Evolutionary conservation across 1,140 invertebrate genomes (phyloP), one percentile per base, ranked within the genome.

Genomic region (Sinonovacula constricta): DNA sequence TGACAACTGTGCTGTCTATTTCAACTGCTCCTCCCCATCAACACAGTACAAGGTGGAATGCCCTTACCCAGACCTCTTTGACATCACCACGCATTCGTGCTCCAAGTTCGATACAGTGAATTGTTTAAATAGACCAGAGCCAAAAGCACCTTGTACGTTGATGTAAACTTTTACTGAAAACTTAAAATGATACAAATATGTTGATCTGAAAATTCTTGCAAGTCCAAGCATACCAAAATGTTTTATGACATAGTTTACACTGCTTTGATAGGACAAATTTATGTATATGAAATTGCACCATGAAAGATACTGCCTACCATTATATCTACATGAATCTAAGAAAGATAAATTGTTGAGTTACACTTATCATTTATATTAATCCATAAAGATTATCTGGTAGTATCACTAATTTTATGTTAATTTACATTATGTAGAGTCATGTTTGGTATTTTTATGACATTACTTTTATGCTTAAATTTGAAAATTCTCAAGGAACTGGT

Each of bases 1-100:
- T 18, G 65, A 83, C 39, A 70, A 81, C 34, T 83, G 82, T 68
- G 82, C 68, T 5, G 79, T 81, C 51, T 83, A 65, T 59, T 83
- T 63, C 62, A 79, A 83, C 69, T 83, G 82, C 53, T 67, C 72
- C 5, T 60, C 60, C 7, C 45, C 75, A 1, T 28, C 14, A 14
- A 34, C 30, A 3, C 53, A 34, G 7, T 57, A 49, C 49, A 30
- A n/a, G n/a, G 22, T 28, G 18, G 82, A 83, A 49, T 83, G 82
- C 60, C 63, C 62, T 31, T 83, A 83, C 12, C 74, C 74, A 22
- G 74, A 77, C 34, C 65, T 77, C 5, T 77, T 59, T 49, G 63
- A 67, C 36, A 24, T 3, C 5, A 59, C 18, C 15, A 22, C 65
- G 31, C 68, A 69, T 30, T 60, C 57, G 28, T 83, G 82, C 59